A percentile compares a stretch with the other conserved stretches of the same genome.
Evolutionary conservation across 2,888 invertebrate species (phyloP).

Genomic region (Megalurothrips usitatus): DNA sequence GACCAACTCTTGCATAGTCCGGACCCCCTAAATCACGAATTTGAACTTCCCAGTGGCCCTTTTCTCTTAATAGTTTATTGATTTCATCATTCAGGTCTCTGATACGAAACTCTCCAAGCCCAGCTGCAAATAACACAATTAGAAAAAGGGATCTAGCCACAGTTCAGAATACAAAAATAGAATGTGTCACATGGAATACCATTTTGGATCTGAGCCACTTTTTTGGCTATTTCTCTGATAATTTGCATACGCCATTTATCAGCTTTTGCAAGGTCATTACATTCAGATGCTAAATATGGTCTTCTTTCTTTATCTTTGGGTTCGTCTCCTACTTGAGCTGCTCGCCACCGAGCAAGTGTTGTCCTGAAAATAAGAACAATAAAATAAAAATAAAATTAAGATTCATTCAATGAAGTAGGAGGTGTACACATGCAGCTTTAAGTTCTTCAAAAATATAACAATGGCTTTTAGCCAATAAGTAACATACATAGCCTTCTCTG

Average conservation of each 20-base stretch:
- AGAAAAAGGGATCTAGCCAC: slow-evolving; percentile 33
- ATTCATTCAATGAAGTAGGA: slow-evolving; percentile 29
- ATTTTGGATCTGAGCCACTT: slow-evolving; percentile 98
- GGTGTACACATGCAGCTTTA: slow-evolving; percentile 26
- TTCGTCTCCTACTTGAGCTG: slow-evolving; percentile 83
- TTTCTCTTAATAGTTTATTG: slow-evolving; percentile 92
- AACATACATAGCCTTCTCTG: slow-evolving; percentile 95
- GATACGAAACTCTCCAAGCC: slow-evolving; percentile 97
- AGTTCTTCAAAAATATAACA: neutral
- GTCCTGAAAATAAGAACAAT: slow-evolving; percentile 67
- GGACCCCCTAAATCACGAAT: slow-evolving; percentile 93
- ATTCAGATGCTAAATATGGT: slow-evolving; percentile 93
- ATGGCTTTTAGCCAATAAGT: slow-evolving; percentile 7
- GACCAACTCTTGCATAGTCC: slow-evolving; percentile 86
- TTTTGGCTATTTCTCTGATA: slow-evolving; percentile 93
- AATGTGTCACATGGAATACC: slow-evolving; percentile 50
- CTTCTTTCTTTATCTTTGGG: slow-evolving; percentile 74
- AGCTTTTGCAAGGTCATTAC: slow-evolving; percentile 83
- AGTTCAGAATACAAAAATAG: slow-evolving; percentile 30
- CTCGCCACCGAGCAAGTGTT: slow-evolving; percentile 95
- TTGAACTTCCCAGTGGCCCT: slow-evolving; percentile 96
- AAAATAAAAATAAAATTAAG: slow-evolving; percentile 23
- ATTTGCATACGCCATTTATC: slow-evolving; percentile 97
- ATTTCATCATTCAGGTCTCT: slow-evolving; percentile 99
- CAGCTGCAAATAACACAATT: slow-evolving; percentile 56